Evolutionary conservation across 1,140 invertebrate species (phyloP), one percentile per base, ranked within the genome.

Genomic region (Zaprionus gabonicus): DNA sequence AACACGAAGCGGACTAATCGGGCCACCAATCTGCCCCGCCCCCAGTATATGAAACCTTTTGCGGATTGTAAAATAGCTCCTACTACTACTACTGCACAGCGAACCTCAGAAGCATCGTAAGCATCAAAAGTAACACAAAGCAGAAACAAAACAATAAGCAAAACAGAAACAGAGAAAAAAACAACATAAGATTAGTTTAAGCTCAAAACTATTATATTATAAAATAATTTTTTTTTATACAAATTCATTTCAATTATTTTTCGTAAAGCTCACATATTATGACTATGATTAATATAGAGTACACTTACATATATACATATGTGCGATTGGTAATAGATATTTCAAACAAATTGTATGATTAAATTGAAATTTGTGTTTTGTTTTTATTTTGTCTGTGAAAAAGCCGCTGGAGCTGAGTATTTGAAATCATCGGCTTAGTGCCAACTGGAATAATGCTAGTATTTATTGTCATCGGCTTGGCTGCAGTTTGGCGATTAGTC

Each of bases 31-130:
- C n/a, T n/a, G 7, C 41, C n/a, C n/a, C 41, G 41, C 41, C n/a
- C 6, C 41, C 41, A 44, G 41, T 44, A 44, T 44, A 44, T 7
- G n/a, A 17, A 44, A 44, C n/a, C 41, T 46, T 46, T 58, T n/a
- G 41, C 56, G 63, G 34, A 38, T 36, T 82, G 81, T 83, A 83
- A 80, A 51, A 71, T 80, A 80, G 72, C 72, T 76, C 62, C 53
- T 70, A 64, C 69, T 49, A 55, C 36, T 55, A 44, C 36, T 55
- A 44, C 34, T 58, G 44, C 56, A 68, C 64, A 73, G 66, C 57
- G 57, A 55, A 74, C 57, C 57, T 27, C 7, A 46, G 41, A 25
- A 46, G 23, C 46, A 10, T 44, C 49, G 31, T 12, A 46, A 20
- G 9, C 27, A 28, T n/a, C 31, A 17, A 41, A 46, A 17, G 44